phyloP scores from a whole-genome alignment of 2,888 invertebrate species.

The Apomyelois bistriatella region DNA sequence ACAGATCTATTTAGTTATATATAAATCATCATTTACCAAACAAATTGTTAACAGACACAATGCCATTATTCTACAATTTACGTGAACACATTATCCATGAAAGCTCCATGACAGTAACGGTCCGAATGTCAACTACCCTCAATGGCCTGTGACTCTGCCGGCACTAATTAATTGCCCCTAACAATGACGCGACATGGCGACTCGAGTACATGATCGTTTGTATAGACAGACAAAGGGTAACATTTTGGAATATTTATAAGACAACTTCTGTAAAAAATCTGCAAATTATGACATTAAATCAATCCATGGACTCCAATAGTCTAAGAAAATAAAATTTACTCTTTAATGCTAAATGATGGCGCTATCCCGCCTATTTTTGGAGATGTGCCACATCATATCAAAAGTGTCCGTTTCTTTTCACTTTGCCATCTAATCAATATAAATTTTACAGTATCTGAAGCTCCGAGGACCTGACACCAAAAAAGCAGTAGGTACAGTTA shows the following conservation, averaged over 20 bases:
- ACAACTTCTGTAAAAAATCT: no score
- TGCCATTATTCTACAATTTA: neutral
- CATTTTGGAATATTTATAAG: no score
- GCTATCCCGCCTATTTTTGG: no score
- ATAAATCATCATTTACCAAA: neutral
- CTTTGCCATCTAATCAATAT: neutral
- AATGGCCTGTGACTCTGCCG: slow-evolving; percentile 6
- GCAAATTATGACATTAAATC: no score
- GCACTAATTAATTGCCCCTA: slow-evolving; percentile 7
- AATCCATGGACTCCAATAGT: no score
- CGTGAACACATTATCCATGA: neutral
- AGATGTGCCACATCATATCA: no score
- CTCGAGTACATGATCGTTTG: neutral
- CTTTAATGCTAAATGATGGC: no score
- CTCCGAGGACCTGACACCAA: neutral
- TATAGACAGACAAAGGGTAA: neutral
- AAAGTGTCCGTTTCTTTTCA: no score
- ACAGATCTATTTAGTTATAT: no score
- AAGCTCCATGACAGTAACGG: slow-evolving; percentile 3
- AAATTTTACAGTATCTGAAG: neutral
- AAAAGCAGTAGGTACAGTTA: neutral
- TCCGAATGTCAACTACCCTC: slow-evolving; percentile 8
- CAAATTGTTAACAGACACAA: neutral
- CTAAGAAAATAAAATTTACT: no score
- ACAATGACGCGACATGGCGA: slow-evolving; percentile 2